Evolutionary conservation across 1,140 invertebrate genomes (phyloP).

Genomic region (Hylaeus anthracinus): DNA sequence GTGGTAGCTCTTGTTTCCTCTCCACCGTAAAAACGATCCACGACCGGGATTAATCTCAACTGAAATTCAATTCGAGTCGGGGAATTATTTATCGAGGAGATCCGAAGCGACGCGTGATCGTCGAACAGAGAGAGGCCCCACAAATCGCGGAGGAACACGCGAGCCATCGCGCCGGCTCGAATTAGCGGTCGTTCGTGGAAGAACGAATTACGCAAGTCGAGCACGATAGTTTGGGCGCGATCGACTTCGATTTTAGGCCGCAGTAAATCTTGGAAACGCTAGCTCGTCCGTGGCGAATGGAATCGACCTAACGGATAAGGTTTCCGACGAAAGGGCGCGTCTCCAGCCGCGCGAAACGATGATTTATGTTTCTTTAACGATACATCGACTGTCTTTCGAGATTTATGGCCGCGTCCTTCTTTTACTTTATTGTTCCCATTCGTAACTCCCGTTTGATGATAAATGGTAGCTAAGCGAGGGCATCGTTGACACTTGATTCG

Average conservation of each 20-base stretch:
- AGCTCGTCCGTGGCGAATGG: too few relatives aligned
- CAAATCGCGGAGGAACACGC: constrained; percentile 27
- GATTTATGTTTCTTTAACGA: too few relatives aligned
- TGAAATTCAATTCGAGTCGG: constrained; percentile 29
- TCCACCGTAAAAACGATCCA: neutral
- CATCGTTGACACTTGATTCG: too few relatives aligned
- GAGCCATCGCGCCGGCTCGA: constrained; percentile 3
- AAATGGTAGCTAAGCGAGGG: too few relatives aligned
- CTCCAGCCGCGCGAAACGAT: too few relatives aligned
- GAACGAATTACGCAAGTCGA: constrained; percentile 32
- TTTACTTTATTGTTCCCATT: too few relatives aligned
- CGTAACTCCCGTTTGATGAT: too few relatives aligned
- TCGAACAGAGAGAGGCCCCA: neutral
- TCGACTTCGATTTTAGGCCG: neutral
- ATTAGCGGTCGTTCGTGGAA: constrained; percentile 15
- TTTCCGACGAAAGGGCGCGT: too few relatives aligned
- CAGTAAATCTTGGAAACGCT: neutral
- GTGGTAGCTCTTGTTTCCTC: neutral
- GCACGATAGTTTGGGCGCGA: neutral
- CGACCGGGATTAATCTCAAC: constrained; percentile 14
- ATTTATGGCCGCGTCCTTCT: too few relatives aligned
- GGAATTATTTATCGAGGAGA: constrained; percentile 31
- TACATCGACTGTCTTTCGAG: too few relatives aligned
- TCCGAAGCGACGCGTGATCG: constrained; percentile 8
- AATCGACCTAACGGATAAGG: too few relatives aligned